Evolutionary conservation across 2,888 invertebrate species (phyloP), one percentile per base, ranked within the genome.

Genomic region (Epirrhoe alternata): DNA sequence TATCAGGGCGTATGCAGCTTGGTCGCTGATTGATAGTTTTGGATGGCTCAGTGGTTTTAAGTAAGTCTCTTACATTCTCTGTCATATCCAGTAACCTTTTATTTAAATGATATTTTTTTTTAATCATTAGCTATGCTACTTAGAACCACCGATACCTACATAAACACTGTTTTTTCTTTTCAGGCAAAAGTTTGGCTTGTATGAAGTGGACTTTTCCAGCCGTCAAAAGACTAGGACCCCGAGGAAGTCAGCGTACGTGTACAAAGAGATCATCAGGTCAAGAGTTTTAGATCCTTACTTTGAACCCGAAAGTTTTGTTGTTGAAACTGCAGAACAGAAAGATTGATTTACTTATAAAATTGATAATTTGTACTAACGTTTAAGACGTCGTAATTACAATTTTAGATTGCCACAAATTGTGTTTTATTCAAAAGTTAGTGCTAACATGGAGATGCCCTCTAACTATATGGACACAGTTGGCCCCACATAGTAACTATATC

Each of bases 111-210:
- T 24, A 24, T 1, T 2, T 24, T 24, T 24, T 24, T 24, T 24
- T 2, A 24, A 1, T 2, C 24, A 3, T 24, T 2, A 24, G 24
- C 24, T 3, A 24, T 24, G 24, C 3, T 24, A 24, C n/a, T n/a
- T n/a, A n/a, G n/a, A n/a, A 24, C 24, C 24, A 24, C 24, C 24
- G 3, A 24, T 24, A 24, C 3, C n/a, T n/a, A 8, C 38, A 38
- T 38, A 0, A 38, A 7, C 35, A 35, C 8, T 1, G 33, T 53
- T 52, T 51, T 69, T 75, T 69, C 66, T 61, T 94, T 94, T 62
- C 83, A 96, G 96, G 10, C 91, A 94, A 70, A 94, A 94, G 79
- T 97, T 96, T 84, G 97, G 97, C 6, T 74, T 97, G 0, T 95
- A 95, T 74, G 89, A 94, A 74, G 96, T 97, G 0, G 94, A 97